These are phyloP conservation scores for Pycnomerus fuliginosus DNA, from an alignment of 2,888 invertebrate species.

Conservation along the genomic window DNA sequence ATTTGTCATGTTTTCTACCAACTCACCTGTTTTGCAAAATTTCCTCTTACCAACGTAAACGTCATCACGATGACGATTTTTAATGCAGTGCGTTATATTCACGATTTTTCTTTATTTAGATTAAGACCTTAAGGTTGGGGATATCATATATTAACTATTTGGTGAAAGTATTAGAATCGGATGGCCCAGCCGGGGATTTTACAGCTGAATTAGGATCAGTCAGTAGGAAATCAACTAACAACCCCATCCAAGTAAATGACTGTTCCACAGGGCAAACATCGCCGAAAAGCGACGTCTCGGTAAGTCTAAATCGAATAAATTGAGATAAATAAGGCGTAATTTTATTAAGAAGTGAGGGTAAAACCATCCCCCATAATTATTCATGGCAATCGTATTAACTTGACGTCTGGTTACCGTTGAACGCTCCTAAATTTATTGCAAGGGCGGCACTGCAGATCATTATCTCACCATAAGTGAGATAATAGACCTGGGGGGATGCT, in stretches of 20 bases:
- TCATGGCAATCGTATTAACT: conserved; percentile 28
- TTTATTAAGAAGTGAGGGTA: not conserved
- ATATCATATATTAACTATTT: conserved; percentile 92
- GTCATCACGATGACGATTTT: no score
- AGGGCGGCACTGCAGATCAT: conserved; percentile 25
- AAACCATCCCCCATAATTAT: conserved; percentile 24
- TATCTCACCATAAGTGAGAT: conserved; percentile 29
- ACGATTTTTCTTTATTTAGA: conserved; percentile 60
- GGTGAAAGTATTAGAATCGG: conserved; percentile 84
- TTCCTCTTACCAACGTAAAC: no score
- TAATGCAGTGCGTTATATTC: no score
- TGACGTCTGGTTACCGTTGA: conserved; percentile 27
- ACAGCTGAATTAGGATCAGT: conserved; percentile 73
- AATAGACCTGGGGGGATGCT: conserved; percentile 1
- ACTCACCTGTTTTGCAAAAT: no score
- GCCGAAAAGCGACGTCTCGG: conserved; percentile 45
- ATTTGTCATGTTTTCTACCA: no score
- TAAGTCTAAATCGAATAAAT: conserved; percentile 35
- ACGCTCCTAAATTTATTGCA: conserved; percentile 10
- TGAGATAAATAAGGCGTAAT: not conserved
- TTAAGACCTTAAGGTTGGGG: conserved; percentile 90
- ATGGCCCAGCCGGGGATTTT: conserved; percentile 84
- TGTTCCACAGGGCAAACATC: conserved; percentile 41
- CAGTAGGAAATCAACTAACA: conserved; percentile 42
- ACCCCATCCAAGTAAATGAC: conserved; percentile 41